Evolutionary conservation across 2,888 invertebrate genomes (phyloP), one percentile per base, ranked within the genome.

Genomic region (Dione juno): DNA sequence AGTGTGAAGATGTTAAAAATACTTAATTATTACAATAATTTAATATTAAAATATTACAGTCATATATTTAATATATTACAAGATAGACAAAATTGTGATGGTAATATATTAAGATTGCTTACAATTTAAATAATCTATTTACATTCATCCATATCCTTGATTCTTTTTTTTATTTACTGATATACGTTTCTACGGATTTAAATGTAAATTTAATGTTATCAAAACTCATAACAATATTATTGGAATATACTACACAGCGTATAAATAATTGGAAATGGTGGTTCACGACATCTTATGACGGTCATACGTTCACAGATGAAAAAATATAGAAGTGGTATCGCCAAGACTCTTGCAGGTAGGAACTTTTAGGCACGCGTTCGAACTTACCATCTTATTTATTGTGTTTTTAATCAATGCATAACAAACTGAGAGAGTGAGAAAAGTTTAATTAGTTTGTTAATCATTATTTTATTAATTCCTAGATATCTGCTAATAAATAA

Each of bases 201-300:
- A 81, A 89, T 89, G 88, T 86, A 83, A 89, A 90, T 88, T 76
- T 69, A 74, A 73, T 77, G 80, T 81, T 82, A 86, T 84, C 79
- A 79, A 82, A 85, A 83, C 84, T 86, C 86, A 86, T 84, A 85
- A 79, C 75, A 72, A 72, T 78, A 83, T 87, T 67, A 72, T 66
- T 66, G 58, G 69, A 68, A 69, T 68, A 61, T 74, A 61, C 73
- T 69, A 69, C 72, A 72, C 37, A 53, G 43, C 45, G 50, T 68
- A 66, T 75, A 75, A 75, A 74, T 85, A 85, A 82, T 78, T 77
- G 77, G 75, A 78, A 81, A 86, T 82, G 77, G 78, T 74, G 69
- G 75, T 79, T 84, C 80, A 80, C 80, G 83, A 84, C 83, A 81
- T 79, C 75, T 74, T 70, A 78, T 78, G 71, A 76, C 73, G 78